Base-by-base conservation (phyloP, 2,113 vertebrate genomes). In the Bubalus kerabau region DNA sequence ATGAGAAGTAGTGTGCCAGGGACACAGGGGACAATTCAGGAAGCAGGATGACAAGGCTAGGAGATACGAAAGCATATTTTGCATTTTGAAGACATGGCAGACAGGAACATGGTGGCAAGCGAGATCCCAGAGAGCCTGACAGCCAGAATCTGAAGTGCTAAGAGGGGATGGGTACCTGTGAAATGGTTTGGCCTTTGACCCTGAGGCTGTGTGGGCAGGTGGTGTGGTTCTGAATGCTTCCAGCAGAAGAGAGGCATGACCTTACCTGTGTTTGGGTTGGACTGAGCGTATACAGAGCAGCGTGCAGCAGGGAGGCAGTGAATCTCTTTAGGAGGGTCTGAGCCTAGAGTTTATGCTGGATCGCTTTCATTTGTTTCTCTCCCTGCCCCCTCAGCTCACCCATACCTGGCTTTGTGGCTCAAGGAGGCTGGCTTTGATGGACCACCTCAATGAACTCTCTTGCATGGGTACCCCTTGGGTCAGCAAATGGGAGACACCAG, bases 271-370 rank as follows among this genome's bases (percentile, higher is more conserved):
- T 7, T 84, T 46, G 16, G 19, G 13, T 6, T 59, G 81, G 7
- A 2, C 0, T 19, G 36, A 50, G 19, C 2, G 9, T 32, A 10
- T 40, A 9, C 6, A 4, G 17, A 59, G 54, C 0, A 0, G 6
- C 26, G 14, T 5, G 5, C 15, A 4, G 11, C 46, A 50, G n/a
- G 21, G 36, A 59, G 13, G 11, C 36, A 57, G 13, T 21, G 54
- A 62, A 46, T 40, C 1, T 48, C 24, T 46, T 40, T 8, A 46
- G 50, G 54, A 87, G 43, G 28, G 4, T 32, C 32, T 56, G 56
- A 62, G 6, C 19, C 7, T 28, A 40, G 17, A 15, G 3, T 23
- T 23, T 14, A 30, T 19, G 23, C 43, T 30, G 7, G 6, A 30
- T 36, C 0, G 6, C n/a, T 67, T 48, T 54, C 40, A 50, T 28